Percentiles rank a stretch among this genome's conserved stretches.
Conservation (phyloP, 1,140 invertebrate genomes). For the Hylyphantes graminicola region DNA sequence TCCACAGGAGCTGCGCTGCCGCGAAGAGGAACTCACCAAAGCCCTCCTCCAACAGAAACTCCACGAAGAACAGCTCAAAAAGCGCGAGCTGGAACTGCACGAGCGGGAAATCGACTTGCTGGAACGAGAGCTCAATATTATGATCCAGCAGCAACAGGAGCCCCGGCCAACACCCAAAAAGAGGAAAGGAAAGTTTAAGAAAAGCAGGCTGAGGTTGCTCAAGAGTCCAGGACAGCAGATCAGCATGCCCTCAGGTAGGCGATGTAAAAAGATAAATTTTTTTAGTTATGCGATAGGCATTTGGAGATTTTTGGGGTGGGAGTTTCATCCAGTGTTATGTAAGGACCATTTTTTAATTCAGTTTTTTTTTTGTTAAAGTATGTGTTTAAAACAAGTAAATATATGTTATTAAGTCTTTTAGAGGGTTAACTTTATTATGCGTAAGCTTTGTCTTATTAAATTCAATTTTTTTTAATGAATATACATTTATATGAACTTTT, state of each 20-base stretch:
- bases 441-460: too few species aligned
- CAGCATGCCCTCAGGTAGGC: slow-evolving; percentile 83
- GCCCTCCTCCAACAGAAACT: slow-evolving; percentile 86
- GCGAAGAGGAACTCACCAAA: slow-evolving; percentile 90
- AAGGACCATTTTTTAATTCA: not conserved
- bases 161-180: slow-evolving; percentile 83
- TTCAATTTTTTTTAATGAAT: too few species aligned
- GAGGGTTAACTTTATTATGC: too few species aligned
- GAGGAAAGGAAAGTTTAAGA: slow-evolving; percentile 87
- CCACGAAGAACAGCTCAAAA: slow-evolving; percentile 85
- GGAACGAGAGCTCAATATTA: slow-evolving; percentile 83
- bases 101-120: slow-evolving; percentile 89
- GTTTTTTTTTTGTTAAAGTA: not conserved
- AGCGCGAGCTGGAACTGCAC: slow-evolving; percentile 86
- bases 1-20: slow-evolving; percentile 86
- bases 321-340: not conserved
- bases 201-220: slow-evolving; percentile 79
- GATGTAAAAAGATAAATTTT: too few species aligned
- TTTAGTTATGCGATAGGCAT: too few species aligned
- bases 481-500: too few species aligned
- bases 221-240: slow-evolving; percentile 83
- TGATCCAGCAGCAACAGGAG: slow-evolving; percentile 75
- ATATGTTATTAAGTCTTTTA: too few species aligned
- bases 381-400: not conserved
- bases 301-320: not conserved